A percentile compares a stretch with the other conserved stretches of the same genome.
These are phyloP conservation scores for Ahaetulla prasina DNA, from an alignment of 2,113 vertebrate species.

Conservation along the genomic window DNA sequence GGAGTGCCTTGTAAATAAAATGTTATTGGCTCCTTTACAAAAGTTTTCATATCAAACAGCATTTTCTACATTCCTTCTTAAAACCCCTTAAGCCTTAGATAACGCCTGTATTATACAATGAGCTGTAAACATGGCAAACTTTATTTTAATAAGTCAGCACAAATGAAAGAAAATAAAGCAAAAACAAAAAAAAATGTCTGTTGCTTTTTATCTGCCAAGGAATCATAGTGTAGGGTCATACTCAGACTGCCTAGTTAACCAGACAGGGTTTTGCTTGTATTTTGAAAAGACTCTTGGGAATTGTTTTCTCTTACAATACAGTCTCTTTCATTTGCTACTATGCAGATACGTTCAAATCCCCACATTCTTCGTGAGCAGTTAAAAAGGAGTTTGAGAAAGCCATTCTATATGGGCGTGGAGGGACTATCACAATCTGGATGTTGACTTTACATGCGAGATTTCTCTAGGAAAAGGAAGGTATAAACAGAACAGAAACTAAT, in stretches of 20 bases:
- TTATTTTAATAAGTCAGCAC: slow-evolving; percentile 53
- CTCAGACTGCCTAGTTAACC: not conserved
- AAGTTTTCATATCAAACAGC: slow-evolving; percentile 48
- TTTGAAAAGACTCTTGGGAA: not conserved
- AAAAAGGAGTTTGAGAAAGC: not conserved
- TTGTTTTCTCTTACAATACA: not conserved
- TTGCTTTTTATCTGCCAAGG: slow-evolving; percentile 41
- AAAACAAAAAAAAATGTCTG: slow-evolving; percentile 47
- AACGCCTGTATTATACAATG: slow-evolving; percentile 50
- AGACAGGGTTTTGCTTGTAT: not conserved
- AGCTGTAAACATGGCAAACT: slow-evolving; percentile 40
- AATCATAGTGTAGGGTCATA: slow-evolving; percentile 35
- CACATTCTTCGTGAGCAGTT: not conserved
- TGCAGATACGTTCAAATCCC: not conserved
- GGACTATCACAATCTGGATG: not conserved
- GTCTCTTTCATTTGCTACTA: not conserved
- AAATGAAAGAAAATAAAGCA: not conserved
- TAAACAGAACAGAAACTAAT: not conserved
- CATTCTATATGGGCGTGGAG: not conserved
- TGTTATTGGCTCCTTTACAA: slow-evolving; percentile 6
- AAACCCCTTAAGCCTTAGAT: slow-evolving; percentile 48
- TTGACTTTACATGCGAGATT: not conserved
- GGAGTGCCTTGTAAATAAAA: slow-evolving; percentile 43
- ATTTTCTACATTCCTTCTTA: slow-evolving; percentile 17
- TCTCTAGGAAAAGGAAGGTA: not conserved